Conservation (phyloP, 2,113 vertebrate species). For the Puntigrus tetrazona region DNA sequence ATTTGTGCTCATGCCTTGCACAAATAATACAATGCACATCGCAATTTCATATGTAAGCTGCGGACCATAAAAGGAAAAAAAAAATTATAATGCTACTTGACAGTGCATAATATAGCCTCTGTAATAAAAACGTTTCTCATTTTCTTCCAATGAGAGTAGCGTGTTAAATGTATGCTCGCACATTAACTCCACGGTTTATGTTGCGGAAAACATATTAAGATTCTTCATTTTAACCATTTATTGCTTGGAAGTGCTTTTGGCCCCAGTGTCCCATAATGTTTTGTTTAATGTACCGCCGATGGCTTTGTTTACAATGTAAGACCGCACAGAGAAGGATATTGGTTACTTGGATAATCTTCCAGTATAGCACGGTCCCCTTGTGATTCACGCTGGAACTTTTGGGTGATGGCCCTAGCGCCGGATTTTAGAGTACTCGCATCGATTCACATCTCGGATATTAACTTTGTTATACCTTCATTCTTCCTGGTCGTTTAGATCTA, state of each 20-base stretch:
- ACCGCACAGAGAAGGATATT: conserved; percentile 23
- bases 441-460: conserved; percentile 42
- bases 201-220: background rate
- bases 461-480: conserved; percentile 28
- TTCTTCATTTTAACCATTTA: conserved; percentile 14
- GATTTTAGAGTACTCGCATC: conserved; percentile 33
- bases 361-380: conserved; percentile 4
- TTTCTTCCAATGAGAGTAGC: background rate
- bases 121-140: conserved; percentile 5
- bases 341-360: conserved; percentile 25
- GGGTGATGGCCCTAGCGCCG: conserved; percentile 30
- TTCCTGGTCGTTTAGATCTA: conserved; percentile 16
- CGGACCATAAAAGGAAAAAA: background rate
- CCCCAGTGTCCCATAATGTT: background rate
- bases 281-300: conserved; percentile 27
- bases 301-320: conserved; percentile 23
- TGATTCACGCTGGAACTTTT: conserved; percentile 28
- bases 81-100: background rate
- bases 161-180: background rate
- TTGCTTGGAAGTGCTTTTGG: background rate
- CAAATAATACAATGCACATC: background rate
- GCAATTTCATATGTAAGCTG: background rate
- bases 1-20: conserved; percentile 18
- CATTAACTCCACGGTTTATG: background rate
- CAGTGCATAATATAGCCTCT: background rate